A percentile compares a stretch with the other conserved stretches of the same genome.
Conservation (phyloP, 2,888 invertebrate genomes). For the Trichogramma evanescens region DNA sequence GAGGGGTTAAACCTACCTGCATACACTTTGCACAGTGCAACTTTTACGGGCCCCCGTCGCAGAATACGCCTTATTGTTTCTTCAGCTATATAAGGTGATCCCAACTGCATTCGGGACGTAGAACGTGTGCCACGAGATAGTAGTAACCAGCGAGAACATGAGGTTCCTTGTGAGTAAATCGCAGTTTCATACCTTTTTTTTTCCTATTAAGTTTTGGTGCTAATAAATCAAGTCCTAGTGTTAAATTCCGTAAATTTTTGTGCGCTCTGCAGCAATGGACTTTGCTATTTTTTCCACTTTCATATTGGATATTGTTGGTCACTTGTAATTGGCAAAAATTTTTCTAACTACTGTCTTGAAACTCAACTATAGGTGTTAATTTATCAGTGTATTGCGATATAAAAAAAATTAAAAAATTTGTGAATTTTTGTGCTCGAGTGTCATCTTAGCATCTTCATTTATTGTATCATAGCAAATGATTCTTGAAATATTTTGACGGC, state of each 20-base stretch:
- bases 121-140: constrained; percentile 27
- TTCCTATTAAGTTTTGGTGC: neutral
- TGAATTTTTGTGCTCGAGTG: too few relatives aligned
- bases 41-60: too few relatives aligned
- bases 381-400: too few relatives aligned
- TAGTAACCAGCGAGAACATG: constrained; percentile 29
- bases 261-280: too few relatives aligned
- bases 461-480: neutral
- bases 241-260: neutral
- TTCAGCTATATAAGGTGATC: constrained; percentile 34
- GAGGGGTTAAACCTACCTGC: too few relatives aligned
- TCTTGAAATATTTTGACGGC: neutral
- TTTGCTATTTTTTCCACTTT: too few relatives aligned
- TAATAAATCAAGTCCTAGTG: neutral
- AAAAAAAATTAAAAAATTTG: too few relatives aligned
- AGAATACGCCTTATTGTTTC: constrained; percentile 27
- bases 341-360: too few relatives aligned
- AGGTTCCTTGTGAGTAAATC: constrained; percentile 32
- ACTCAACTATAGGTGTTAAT: too few relatives aligned
- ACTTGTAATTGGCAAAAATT: too few relatives aligned
- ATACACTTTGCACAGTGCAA: too few relatives aligned
- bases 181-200: neutral
- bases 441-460: neutral
- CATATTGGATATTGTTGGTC: too few relatives aligned
- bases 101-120: constrained; percentile 11